Percentiles rank a stretch among this genome's conserved stretches.
phyloP scores from a whole-genome alignment of 1,140 invertebrate species.

The Euura saliciscinereae region DNA sequence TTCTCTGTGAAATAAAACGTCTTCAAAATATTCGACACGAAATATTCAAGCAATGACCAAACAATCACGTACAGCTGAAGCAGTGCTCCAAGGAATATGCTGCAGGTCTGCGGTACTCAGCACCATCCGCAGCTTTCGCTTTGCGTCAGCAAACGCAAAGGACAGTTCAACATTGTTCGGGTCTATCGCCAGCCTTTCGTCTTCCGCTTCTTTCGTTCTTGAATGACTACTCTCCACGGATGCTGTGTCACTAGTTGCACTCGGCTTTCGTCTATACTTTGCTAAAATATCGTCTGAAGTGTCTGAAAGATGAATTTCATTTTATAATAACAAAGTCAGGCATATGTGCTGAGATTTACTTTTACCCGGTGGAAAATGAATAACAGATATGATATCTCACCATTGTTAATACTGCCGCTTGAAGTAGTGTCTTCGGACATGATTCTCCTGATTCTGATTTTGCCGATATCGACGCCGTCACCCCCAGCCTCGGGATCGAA shows the following conservation, averaged over 20 bases:
- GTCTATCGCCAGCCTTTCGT: constrained; percentile 67
- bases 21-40: background rate
- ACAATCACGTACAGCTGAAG: constrained; percentile 43
- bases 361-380: constrained; percentile 6
- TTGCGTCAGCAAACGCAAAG: constrained; percentile 83
- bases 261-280: constrained; percentile 88
- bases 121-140: constrained; percentile 90
- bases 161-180: constrained; percentile 66
- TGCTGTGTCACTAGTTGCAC: constrained; percentile 63
- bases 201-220: constrained; percentile 53
- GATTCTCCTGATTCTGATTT: constrained; percentile 59
- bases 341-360: background rate
- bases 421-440: constrained; percentile 59
- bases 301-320: too few species aligned
- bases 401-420: constrained; percentile 39
- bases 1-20: constrained; percentile 45
- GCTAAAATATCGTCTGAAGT: constrained; percentile 92
- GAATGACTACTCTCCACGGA: constrained; percentile 53
- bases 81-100: constrained; percentile 52
- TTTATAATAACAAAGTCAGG: constrained; percentile 8
- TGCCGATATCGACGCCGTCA: constrained; percentile 43
- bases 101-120: constrained; percentile 83
- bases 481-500: constrained; percentile 54
- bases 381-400: too few species aligned
- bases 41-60: constrained; percentile 20